These are phyloP conservation scores for Pagetopsis macropterus DNA, from an alignment of 2,797 vertebrate species.

Conservation along the genomic window DNA sequence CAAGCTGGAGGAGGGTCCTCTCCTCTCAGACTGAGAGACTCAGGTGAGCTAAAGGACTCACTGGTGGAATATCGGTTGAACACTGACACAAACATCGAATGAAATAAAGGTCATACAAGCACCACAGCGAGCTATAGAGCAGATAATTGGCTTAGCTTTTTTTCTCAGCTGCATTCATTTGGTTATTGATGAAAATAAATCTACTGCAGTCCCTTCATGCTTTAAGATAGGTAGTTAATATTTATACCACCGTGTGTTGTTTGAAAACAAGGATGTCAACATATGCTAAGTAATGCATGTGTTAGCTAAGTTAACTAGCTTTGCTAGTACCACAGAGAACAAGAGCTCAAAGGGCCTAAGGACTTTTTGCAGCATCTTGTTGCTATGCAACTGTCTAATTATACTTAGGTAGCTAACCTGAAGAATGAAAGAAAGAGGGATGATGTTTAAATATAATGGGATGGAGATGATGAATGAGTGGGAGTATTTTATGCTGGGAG, in stretches of 20 bases:
- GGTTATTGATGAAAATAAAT: conserved; percentile 47
- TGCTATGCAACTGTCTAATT: conserved; percentile 63
- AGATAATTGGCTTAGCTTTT: conserved; percentile 40
- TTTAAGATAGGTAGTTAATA: conserved; percentile 37
- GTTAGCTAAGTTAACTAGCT: conserved; percentile 56
- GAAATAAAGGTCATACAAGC: conserved; percentile 17
- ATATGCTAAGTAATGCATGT: conserved; percentile 50
- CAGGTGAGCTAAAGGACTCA: neutral
- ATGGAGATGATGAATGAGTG: neutral
- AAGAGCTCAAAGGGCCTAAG: conserved; percentile 34
- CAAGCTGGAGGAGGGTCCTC: too few species aligned
- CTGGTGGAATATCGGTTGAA: conserved; percentile 5
- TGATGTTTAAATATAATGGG: conserved; percentile 15
- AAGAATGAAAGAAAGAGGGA: conserved; percentile 33
- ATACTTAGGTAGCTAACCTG: conserved; percentile 38
- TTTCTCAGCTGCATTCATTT: conserved; percentile 35
- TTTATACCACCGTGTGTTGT: conserved; percentile 36
- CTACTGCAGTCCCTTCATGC: conserved; percentile 18
- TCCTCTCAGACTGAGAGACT: too few species aligned
- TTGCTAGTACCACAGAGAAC: conserved; percentile 24
- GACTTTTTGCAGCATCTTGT: conserved; percentile 42
- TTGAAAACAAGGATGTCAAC: conserved; percentile 47
- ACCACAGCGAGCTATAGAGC: conserved; percentile 13
- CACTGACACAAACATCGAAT: conserved; percentile 14
- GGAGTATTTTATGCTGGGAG: neutral